Conservation (phyloP, 2,797 vertebrate genomes). For the Arvicola amphibius region DNA sequence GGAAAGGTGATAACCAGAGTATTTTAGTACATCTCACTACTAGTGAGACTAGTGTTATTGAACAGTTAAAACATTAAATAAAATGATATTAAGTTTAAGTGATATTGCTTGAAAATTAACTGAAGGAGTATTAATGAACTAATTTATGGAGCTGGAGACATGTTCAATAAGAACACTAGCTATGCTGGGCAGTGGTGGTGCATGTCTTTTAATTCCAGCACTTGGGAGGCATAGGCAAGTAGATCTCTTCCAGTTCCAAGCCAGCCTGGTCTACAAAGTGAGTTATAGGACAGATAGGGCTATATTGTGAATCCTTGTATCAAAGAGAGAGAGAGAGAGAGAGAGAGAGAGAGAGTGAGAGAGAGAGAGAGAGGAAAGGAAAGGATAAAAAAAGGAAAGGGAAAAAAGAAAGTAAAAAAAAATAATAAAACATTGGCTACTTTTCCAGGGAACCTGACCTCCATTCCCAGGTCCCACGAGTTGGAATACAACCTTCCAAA, state of each 20-base stretch:
- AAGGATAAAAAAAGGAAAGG: accelerated
- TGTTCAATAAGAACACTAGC: neutral
- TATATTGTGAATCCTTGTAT: too few species aligned
- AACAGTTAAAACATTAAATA: neutral
- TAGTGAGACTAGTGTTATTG: neutral
- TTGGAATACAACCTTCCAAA: too few species aligned
- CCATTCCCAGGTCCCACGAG: neutral
- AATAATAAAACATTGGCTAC: neutral
- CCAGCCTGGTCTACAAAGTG: too few species aligned
- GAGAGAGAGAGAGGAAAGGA: too few species aligned
- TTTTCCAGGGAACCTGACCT: neutral
- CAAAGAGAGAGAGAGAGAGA: too few species aligned
- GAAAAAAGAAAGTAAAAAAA: too few species aligned
- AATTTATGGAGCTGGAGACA: neutral
- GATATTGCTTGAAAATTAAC: neutral
- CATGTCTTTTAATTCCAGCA: too few species aligned
- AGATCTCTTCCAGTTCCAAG: too few species aligned
- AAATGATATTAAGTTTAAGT: constrained; percentile 14
- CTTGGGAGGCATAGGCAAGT: too few species aligned
- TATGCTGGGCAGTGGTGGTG: too few species aligned
- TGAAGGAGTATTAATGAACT: neutral
- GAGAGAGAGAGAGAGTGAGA: too few species aligned
- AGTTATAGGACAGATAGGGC: too few species aligned
- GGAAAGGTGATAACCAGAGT: neutral
- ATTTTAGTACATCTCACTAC: neutral